Evolutionary conservation across 2,888 invertebrate species (phyloP), one percentile per base, ranked within the genome.

Genomic region (Xanthia togata): DNA sequence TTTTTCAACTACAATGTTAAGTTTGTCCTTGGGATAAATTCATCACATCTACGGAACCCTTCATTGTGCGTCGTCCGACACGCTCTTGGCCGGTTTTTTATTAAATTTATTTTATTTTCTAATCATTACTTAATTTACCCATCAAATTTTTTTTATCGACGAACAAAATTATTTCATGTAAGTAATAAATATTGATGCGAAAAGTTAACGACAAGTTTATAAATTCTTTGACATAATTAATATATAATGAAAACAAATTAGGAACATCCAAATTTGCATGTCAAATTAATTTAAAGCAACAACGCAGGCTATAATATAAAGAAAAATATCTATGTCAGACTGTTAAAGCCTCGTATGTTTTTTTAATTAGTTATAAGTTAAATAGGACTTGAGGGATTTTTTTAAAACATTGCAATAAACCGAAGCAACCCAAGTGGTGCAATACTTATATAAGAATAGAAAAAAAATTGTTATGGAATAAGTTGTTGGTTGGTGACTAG

Each of bases 151-250:
- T 73, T 60, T 59, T 59, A 60, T 74, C 4, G 26, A 23, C 2
- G 35, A 59, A 11, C 44, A 47, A 17, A 8, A 55, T 26, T 4
- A 57, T 74, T 47, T 41, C 4, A 4, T 6, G 57, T 26, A 53
- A 73, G 57, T 26, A 53, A 73, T 68, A 53, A 63, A 80, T 60
- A 60, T 50, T 12, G 14, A 47, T 59, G 14, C 23, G 12, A 50
- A 57, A 55, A 76, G n/a, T 60, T 63, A 47, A 76, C 55, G 60
- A 82, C 57, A 62, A 57, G 41, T 67, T 82, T 68, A 50, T n/a
- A 31, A 41, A 44, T 82, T 14, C 65, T n/a, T 65, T 70, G 50
- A 70, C 35, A 69, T 50, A 35, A 76, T 76, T 35, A 67, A 67
- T 64, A 70, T 62, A 67, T 60, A 65, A 65, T 47, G n/a, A 31